Conservation (phyloP, 2,888 invertebrate genomes). For the Plagodis pulveraria region DNA sequence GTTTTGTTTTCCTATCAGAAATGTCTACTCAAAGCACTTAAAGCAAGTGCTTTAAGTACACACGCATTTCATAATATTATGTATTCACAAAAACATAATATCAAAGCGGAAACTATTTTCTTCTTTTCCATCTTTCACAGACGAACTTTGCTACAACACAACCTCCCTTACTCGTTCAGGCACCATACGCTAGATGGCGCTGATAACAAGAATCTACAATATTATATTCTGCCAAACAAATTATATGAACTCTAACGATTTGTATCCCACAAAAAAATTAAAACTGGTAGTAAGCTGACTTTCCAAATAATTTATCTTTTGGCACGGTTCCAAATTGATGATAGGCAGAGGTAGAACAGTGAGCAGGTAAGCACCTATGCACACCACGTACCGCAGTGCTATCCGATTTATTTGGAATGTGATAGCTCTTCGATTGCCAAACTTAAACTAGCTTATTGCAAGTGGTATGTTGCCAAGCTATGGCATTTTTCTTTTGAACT, state of each 20-base stretch:
- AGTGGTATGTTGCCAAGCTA: not conserved
- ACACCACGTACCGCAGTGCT: conserved; percentile 1
- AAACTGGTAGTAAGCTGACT: conserved; percentile 1
- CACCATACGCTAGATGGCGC: conserved; percentile 23
- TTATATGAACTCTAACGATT: not conserved
- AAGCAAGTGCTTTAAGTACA: no score
- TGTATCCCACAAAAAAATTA: not conserved
- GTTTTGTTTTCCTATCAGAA: no score
- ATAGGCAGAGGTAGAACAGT: not conserved
- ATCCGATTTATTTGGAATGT: conserved; percentile 9
- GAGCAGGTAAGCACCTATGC: not conserved
- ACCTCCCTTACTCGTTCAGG: conserved; percentile 2
- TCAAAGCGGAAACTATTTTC: no score
- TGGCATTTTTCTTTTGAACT: not conserved
- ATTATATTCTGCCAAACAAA: not conserved
- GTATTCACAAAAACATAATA: no score
- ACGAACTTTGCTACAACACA: not conserved
- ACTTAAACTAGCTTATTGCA: not conserved
- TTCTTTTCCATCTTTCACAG: not conserved
- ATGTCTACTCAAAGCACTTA: no score
- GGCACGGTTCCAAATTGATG: conserved; percentile 25
- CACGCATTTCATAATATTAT: no score
- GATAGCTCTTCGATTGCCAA: conserved; percentile 19
- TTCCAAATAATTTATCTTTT: conserved; percentile 23
- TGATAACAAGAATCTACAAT: not conserved